A percentile compares a stretch with the other conserved stretches of the same genome.
Evolutionary conservation across 2,888 invertebrate species (phyloP).

Genomic region (Girardia tigrina): DNA sequence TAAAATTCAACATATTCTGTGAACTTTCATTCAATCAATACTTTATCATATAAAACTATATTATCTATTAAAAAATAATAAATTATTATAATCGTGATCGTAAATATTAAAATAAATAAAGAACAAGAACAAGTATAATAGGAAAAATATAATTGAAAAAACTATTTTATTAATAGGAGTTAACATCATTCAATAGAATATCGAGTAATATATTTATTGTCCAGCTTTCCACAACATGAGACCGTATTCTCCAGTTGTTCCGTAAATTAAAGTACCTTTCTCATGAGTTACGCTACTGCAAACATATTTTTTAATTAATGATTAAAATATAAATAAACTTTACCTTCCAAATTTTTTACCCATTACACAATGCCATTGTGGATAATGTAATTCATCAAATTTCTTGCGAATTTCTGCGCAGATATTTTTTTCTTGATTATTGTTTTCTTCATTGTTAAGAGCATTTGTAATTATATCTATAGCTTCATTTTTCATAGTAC

Average conservation of each 20-base stretch:
- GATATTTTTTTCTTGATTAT: not conserved
- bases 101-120: no score
- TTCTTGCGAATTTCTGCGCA: not conserved
- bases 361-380: constrained; percentile 2
- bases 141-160: no score
- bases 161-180: no score
- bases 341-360: constrained; percentile 12
- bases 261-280: constrained; percentile 4
- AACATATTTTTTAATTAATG: not conserved
- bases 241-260: not conserved
- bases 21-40: no score
- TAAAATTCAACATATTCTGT: no score
- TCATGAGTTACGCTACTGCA: constrained; percentile 1
- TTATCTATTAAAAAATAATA: no score
- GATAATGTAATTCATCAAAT: not conserved
- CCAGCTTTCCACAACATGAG: constrained; percentile 5
- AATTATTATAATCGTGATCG: no score
- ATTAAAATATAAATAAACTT: not conserved
- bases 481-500: not conserved
- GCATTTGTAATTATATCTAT: not conserved
- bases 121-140: no score
- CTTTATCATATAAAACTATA: no score
- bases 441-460: not conserved
- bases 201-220: constrained; percentile 2
- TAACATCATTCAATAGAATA: no score